Evolutionary conservation across 1,140 invertebrate genomes (phyloP), one percentile per base, ranked within the genome.

Genomic region (Chrysopa pallens): DNA sequence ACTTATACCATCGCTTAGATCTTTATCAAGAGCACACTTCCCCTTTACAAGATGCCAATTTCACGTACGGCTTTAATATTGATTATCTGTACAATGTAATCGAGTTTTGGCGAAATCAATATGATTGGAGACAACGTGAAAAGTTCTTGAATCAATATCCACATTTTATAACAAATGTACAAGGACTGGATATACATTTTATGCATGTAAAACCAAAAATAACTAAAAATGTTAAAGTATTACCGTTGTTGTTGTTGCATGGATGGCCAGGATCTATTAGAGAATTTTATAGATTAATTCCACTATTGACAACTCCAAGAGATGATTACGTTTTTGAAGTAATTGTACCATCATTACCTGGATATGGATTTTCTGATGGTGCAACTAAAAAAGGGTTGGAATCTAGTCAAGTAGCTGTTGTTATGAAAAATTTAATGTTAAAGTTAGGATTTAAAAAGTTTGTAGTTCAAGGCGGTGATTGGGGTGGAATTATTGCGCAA

Each of bases 181-280:
- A 69, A 62, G 80, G 68, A 6, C 61, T 91, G 2, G 69, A 83
- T 44, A 73, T 89, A 38, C 84, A 88, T 57, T 86, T 73, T 49
- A 66, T 84, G 13, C 75, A 76, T 46, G 68, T 69, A 0, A 79
- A 74, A 48, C 69, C 70, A 52, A 65, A 72, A 61, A 65, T 71
- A 2, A 49, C 56, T 51, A 53, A 52, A 36, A 65, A 66, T 37
- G 43, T 74, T 0, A 69, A 66, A 57, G 67, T 86, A 1, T 47
- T 80, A 4, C 84, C 84, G 0, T 36, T 90, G 14, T 52, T 93
- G 1, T 15, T 94, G 1, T 50, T 87, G 5, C 88, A 94, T 53
- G 89, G 90, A 11, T 95, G 89, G 90, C 90, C 90, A 3, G 87
- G 90, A 23, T 85, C 83, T 0, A 67, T 92, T 3, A 66, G 80